Percentiles rank a stretch among this genome's conserved stretches.
Conservation (phyloP, 1,140 invertebrate genomes). For the Ceratosolen fusciceps region DNA sequence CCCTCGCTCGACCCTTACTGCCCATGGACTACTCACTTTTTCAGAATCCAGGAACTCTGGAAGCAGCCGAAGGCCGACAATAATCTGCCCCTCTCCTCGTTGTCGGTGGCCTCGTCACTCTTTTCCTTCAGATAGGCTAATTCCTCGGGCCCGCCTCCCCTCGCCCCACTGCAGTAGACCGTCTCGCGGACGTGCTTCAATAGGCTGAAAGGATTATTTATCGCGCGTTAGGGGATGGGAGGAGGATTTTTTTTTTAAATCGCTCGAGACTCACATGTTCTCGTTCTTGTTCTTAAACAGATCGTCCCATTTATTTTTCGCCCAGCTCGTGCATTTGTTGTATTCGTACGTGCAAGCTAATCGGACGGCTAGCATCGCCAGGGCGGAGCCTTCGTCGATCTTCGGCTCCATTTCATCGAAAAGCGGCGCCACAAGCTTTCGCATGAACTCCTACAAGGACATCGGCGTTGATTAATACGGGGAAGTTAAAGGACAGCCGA, state of each 20-base stretch:
- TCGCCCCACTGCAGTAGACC: conserved; percentile 64
- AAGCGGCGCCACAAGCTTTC: conserved; percentile 58
- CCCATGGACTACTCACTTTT: conserved; percentile 63
- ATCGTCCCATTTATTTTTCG: conserved; percentile 46
- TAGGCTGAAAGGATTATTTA: conserved; percentile 57
- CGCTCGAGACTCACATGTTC: conserved; percentile 17
- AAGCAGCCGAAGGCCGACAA: conserved; percentile 62
- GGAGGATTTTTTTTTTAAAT: too few species aligned
- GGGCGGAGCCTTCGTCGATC: conserved; percentile 64
- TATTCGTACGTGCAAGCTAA: conserved; percentile 59
- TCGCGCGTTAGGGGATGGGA: too few species aligned
- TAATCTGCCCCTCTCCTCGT: conserved; percentile 59
- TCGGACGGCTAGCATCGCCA: conserved; percentile 69
- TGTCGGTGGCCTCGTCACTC: conserved; percentile 50
- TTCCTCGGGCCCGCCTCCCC: conserved; percentile 59
- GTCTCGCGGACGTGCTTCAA: conserved; percentile 59
- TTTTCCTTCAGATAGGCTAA: conserved; percentile 62
- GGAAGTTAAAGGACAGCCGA: too few species aligned
- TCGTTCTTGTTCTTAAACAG: conserved; percentile 33
- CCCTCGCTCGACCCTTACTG: too few species aligned
- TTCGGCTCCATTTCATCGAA: conserved; percentile 54
- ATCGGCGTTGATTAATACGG: too few species aligned
- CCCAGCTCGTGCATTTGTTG: conserved; percentile 57
- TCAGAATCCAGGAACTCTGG: conserved; percentile 60
- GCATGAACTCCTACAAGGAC: conserved; percentile 60